phyloP scores from a whole-genome alignment of 2,797 vertebrate species.

The Ceryle rudis region DNA sequence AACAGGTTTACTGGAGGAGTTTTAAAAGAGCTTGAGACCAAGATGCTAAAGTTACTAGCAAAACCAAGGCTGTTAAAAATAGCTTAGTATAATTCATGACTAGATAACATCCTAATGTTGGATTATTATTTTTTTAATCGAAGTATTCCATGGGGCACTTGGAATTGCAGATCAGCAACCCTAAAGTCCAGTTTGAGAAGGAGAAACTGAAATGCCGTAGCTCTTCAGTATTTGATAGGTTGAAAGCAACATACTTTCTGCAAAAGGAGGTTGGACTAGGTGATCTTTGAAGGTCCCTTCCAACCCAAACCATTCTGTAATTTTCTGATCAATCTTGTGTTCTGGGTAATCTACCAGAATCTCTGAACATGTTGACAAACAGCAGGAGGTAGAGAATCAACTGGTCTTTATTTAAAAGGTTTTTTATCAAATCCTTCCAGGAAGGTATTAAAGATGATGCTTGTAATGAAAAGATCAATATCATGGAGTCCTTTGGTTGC shows the following conservation, averaged over 20 bases:
- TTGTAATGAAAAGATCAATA: neutral
- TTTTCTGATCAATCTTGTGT: neutral
- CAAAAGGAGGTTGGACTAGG: neutral
- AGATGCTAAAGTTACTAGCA: neutral
- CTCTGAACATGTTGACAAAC: neutral
- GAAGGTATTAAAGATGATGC: neutral
- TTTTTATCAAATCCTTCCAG: neutral
- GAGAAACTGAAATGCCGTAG: neutral
- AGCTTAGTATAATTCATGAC: neutral
- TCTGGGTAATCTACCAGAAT: neutral
- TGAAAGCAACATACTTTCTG: neutral
- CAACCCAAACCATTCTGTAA: neutral
- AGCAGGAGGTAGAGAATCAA: neutral
- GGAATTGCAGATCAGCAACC: neutral
- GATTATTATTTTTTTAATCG: neutral
- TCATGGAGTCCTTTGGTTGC: neutral
- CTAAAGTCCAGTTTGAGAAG: neutral
- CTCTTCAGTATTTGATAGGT: neutral
- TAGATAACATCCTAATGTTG: neutral
- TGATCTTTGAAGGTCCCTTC: neutral
- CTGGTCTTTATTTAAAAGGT: neutral
- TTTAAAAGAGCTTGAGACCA: neutral
- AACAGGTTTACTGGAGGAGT: neutral
- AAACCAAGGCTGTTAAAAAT: neutral
- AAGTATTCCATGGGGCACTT: neutral